Percentiles rank a stretch among this genome's conserved stretches.
phyloP scores from a whole-genome alignment of 2,113 vertebrate genomes.

The Oreochromis niloticus region DNA sequence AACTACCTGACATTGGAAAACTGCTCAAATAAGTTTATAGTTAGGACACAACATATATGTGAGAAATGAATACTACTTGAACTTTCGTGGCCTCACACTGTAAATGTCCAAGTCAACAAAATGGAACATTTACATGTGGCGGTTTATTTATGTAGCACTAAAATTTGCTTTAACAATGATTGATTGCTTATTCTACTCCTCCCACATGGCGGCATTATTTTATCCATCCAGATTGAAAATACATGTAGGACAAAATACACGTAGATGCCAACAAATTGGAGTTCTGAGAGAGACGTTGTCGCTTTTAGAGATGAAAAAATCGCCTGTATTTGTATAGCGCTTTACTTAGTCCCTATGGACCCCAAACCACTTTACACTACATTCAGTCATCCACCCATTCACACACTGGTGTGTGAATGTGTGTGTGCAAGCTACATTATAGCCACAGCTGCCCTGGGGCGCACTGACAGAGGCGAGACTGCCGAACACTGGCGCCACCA shows the following conservation, averaged over 20 bases:
- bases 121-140: background rate
- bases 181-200: background rate
- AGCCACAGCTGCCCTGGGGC: too few species aligned
- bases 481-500: too few species aligned
- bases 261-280: background rate
- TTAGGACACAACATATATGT: background rate
- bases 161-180: background rate
- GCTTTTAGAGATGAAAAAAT: background rate
- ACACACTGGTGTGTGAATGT: too few species aligned
- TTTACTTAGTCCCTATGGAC: too few species aligned
- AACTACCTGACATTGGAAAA: background rate
- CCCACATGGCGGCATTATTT: fast-evolving
- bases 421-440: too few species aligned
- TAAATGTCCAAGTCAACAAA: background rate
- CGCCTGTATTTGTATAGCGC: too few species aligned
- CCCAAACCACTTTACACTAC: too few species aligned
- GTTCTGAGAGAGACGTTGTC: background rate
- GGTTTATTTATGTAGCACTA: background rate
- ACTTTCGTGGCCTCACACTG: background rate
- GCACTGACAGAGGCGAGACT: too few species aligned
- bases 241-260: fast-evolving
- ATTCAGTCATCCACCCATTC: too few species aligned
- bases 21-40: background rate
- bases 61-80: background rate
- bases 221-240: background rate